Base-by-base conservation (phyloP, 2,113 vertebrate genomes). In the Amazona guildingii region DNA sequence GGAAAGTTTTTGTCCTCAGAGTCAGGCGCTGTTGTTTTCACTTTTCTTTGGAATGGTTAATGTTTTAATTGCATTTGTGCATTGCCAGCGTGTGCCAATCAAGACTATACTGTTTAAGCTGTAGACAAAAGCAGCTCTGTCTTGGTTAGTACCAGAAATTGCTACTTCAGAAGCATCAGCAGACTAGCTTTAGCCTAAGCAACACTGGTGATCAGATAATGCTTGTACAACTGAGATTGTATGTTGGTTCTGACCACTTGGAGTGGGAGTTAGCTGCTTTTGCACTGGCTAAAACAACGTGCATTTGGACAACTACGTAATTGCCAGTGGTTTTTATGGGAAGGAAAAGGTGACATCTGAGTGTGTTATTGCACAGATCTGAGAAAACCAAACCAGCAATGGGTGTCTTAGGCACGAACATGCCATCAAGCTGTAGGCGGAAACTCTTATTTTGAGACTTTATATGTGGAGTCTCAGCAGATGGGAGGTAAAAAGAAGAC, bases 171-270 rank as follows among this genome's bases (percentile, higher is more conserved):
- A 87, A 48, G 48, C 74, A 39, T 46, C 51, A 25, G 10, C 62
- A 63, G 63, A 66, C 81, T 83, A 79, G 24, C n/a, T 83, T 46
- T 35, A 59, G 21, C 39, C 17, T 79, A 27, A 33, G 24, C 49
- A 69, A 15, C 13, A 1, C 46, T 52, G 29, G 48, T 31, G 69
- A 68, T 89, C 29, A 44, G 17, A 59, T 88, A 75, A 19, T 28
- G 52, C 76, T 31, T 68, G 15, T 64, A 27, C 59, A 94, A 55
- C 44, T 9, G 43, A 48, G 15, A 13, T 37, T 55, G 10, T 62
- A 15, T 84, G 96, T 95, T 76, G 80, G 83, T 95, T 95, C 35
- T 80, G 80, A n/a, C 95, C 4, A 59, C 74, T 73, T 46, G 24
- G 46, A 39, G 64, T 52, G 39, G 57, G 83, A 86, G 84, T 70